Base-by-base conservation (phyloP, 2,113 vertebrate genomes). In the Halcyon malimbica region DNA sequence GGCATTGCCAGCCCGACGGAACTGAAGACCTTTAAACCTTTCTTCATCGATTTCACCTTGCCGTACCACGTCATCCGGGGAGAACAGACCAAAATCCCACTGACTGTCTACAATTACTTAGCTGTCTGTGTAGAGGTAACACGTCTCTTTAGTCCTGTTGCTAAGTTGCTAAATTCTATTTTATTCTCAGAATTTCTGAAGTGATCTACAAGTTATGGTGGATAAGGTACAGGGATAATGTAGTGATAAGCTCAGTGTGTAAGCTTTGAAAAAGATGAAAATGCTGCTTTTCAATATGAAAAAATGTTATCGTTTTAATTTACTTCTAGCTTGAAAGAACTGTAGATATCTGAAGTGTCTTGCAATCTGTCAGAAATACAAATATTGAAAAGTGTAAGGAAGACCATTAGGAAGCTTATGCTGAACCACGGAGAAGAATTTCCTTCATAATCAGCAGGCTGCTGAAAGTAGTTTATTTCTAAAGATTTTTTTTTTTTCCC, bases 31-130 rank as follows among this genome's bases (percentile, higher is more conserved):
- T 99, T 99, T 93, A 99, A 99, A 94, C 96, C 98, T 11, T 99
- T 99, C 97, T 99, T 99, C 62, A 97, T 99, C 2, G 99, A 99
- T 71, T 99, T 99, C 82, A 99, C 98, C 0, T 96, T 99, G 87
- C 99, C 99, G 0, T 98, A 98, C 95, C 98, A 96, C 2, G 97
- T 99, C 68, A 98, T 99, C 95, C 98, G 99, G 2, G 99, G 99
- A 33, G 99, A 99, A 62, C 99, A 99, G 97, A 98, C 98, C 97
- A 99, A 99, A 98, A 98, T 99, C 86, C 98, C 98, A 0, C 96
- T 99, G 53, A 99, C 98, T 1, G 97, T 99, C 93, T 99, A 99
- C 98, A 99, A 99, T 86, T 99, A 99, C 97, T 94, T 99, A 82
- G 77, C 98, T 2, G 59, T 97, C 76, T 99, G 98, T 16, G 89